Evolutionary conservation across 2,797 vertebrate genomes (phyloP).

Genomic region (Psittacula echo): DNA sequence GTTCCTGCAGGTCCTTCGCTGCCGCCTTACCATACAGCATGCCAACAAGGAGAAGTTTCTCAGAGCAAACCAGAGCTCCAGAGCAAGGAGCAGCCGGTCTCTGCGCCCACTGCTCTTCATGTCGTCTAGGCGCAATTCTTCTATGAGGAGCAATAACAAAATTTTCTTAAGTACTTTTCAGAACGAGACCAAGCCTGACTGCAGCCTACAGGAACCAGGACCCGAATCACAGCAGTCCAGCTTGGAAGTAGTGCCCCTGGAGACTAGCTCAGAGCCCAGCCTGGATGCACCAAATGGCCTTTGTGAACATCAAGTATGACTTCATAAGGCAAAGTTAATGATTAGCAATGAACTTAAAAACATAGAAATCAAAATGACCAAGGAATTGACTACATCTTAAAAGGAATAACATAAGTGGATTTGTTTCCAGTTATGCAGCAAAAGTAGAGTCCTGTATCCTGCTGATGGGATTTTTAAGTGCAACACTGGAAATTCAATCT

Average conservation of each 20-base stretch:
- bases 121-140: constrained; percentile 62
- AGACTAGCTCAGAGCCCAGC: neutral
- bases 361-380: neutral
- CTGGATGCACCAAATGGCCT: constrained; percentile 16
- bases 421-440: constrained; percentile 44
- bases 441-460: neutral
- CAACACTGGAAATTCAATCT: constrained; percentile 57
- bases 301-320: constrained; percentile 75
- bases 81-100: constrained; percentile 54
- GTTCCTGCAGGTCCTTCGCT: constrained; percentile 89
- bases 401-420: neutral
- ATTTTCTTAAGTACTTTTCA: constrained; percentile 74
- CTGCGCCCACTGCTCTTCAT: constrained; percentile 77
- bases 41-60: constrained; percentile 82
- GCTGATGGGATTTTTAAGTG: constrained; percentile 49
- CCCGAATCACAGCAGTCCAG: neutral
- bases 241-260: neutral
- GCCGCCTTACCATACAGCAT: constrained; percentile 85
- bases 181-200: neutral
- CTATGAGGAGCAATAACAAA: constrained; percentile 27
- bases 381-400: neutral
- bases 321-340: constrained; percentile 1
- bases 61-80: constrained; percentile 7
- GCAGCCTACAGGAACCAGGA: neutral
- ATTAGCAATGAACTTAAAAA: neutral